Evolutionary conservation across 2,797 vertebrate species (phyloP).

Genomic region (Sebastes iracundus): DNA sequence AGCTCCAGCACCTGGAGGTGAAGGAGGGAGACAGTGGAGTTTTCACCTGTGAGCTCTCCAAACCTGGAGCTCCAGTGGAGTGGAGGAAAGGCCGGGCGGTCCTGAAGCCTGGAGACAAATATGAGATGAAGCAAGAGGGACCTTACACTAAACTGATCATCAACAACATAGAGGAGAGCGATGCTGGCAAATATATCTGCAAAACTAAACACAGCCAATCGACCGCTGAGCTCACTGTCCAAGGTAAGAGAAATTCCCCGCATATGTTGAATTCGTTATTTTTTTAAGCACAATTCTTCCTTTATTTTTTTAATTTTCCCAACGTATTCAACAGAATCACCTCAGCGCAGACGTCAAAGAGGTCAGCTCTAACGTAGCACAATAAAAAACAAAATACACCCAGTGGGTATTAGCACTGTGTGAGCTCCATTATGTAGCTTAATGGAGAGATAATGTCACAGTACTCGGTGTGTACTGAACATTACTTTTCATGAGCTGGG

Average conservation of each 20-base stretch:
- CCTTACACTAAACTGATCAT: slow-evolving; percentile 81
- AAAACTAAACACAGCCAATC: slow-evolving; percentile 87
- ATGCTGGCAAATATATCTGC: slow-evolving; percentile 90
- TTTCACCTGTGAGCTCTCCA: slow-evolving; percentile 89
- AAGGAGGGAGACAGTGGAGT: slow-evolving; percentile 82
- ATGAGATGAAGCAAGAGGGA: slow-evolving; percentile 87
- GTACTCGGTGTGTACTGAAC: slow-evolving; percentile 24
- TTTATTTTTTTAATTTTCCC: not conserved
- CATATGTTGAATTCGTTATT: not conserved
- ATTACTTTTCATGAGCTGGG: slow-evolving; percentile 11
- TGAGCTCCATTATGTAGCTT: slow-evolving; percentile 28
- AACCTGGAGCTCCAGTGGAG: slow-evolving; percentile 79
- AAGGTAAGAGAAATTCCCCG: slow-evolving; percentile 76
- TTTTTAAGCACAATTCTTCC: not conserved
- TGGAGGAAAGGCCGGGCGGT: slow-evolving; percentile 89
- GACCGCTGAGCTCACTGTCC: slow-evolving; percentile 84
- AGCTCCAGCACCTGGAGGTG: slow-evolving; percentile 80
- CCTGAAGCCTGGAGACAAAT: slow-evolving; percentile 88
- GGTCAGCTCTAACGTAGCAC: slow-evolving; percentile 58
- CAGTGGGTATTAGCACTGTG: slow-evolving; percentile 19
- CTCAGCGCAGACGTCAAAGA: slow-evolving; percentile 58
- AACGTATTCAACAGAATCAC: slow-evolving; percentile 67
- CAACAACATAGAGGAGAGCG: slow-evolving; percentile 82
- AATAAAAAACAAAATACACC: slow-evolving; percentile 13
- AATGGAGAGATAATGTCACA: slow-evolving; percentile 1